Evolutionary conservation across 1,140 invertebrate species (phyloP), one percentile per base, ranked within the genome.

Genomic region (Apis florea): DNA sequence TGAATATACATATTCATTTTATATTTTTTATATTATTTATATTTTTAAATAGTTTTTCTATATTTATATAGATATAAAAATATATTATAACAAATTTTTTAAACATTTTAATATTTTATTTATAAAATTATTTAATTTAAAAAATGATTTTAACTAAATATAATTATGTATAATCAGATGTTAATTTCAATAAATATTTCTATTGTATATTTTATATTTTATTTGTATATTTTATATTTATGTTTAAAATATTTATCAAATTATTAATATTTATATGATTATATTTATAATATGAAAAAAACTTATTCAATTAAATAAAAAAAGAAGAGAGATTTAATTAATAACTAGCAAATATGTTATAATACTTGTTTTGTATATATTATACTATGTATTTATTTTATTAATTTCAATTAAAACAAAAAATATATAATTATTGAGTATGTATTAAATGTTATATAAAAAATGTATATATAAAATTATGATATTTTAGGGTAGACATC

Each of bases 401-500:
- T 68, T 68, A n/a, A 24, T 49, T 49, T 68, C 15, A 24, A 68
- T 68, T n/a, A 19, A 40, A 67, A 11, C 49, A 31, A 11, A 19
- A 68, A 47, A n/a, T 68, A 69, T 47, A 24, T 69, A 63, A 31
- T 63, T 63, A 63, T 31, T 40, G 31, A 24, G 6, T 63, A 2
- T 31, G 17, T 26, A 47, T 72, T 56, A 31, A 26, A 47, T 72
- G 47, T 31, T 40, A 58, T 58, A 21, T 51, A 74, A 26, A 61
- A 74, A 51, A 73, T 68, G 10, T n/a, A n/a, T n/a, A n/a, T n/a
- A 24, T 79, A 19, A 70, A 67, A 26, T 15, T 51, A n/a, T 51
- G 26, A 69, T 82, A 77, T 87, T 85, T 49, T 76, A 88, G 85
- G 56, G 84, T 54, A 83, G 56, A 79, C 66, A 77, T 80, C 79